A percentile compares a stretch with the other conserved stretches of the same genome.
phyloP scores from a whole-genome alignment of 2,113 vertebrate genomes.

The Elgaria multicarinata region DNA sequence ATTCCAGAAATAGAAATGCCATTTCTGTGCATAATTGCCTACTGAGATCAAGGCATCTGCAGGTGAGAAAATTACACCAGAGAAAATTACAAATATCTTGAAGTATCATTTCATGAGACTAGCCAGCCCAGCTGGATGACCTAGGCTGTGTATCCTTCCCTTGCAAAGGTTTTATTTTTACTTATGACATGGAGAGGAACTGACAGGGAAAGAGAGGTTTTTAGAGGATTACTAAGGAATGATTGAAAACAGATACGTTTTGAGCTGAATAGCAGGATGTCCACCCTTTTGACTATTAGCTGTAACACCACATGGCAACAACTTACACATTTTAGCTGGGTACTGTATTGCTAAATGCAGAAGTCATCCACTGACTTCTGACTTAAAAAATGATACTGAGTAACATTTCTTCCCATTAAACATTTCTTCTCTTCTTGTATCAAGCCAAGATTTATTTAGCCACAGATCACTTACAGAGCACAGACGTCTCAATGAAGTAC shows the following conservation, averaged over 20 bases:
- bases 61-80: background rate
- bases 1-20: background rate
- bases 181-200: background rate
- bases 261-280: background rate
- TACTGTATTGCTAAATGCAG: too few relatives aligned
- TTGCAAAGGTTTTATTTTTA: too few relatives aligned
- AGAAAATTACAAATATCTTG: background rate
- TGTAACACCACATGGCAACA: background rate
- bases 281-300: background rate
- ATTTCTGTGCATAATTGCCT: background rate
- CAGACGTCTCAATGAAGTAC: too few relatives aligned
- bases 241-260: background rate
- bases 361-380: too few relatives aligned
- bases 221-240: background rate
- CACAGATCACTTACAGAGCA: background rate
- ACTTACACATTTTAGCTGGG: background rate
- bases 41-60: background rate
- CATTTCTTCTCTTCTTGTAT: background rate
- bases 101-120: background rate
- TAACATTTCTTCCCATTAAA: background rate
- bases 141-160: too few relatives aligned
- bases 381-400: background rate
- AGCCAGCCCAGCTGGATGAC: background rate
- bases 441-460: background rate
- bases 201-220: background rate